Evolutionary conservation across 2,888 invertebrate species (phyloP).

Genomic region (Elmis aenea): DNA sequence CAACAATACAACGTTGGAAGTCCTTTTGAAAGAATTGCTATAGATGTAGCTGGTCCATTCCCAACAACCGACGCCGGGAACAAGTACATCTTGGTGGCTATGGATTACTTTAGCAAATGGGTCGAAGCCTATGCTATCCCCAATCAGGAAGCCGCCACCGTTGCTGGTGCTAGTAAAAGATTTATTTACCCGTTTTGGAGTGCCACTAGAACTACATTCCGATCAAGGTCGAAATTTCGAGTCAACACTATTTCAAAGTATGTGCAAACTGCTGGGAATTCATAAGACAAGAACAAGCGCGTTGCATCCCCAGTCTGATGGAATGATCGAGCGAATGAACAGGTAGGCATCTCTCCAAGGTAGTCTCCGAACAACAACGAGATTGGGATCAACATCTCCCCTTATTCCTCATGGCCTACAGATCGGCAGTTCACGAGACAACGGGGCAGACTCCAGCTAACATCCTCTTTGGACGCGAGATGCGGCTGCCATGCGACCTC

Average conservation of each 20-base stretch:
- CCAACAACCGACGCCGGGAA: slow-evolving; percentile 21
- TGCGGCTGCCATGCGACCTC: too few species aligned
- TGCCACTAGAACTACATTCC: slow-evolving; percentile 21
- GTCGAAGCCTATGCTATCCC: too few species aligned
- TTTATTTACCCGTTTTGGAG: slow-evolving; percentile 21
- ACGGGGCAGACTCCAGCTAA: too few species aligned
- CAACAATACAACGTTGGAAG: too few species aligned
- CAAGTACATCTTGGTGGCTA: slow-evolving; percentile 24
- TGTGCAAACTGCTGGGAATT: slow-evolving; percentile 23
- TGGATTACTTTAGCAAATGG: too few species aligned
- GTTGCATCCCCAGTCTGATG: too few species aligned
- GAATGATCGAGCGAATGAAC: too few species aligned
- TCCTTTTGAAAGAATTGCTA: slow-evolving; percentile 20
- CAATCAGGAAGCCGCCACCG: slow-evolving; percentile 31
- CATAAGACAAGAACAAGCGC: slow-evolving; percentile 27
- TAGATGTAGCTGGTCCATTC: too few species aligned
- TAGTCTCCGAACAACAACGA: slow-evolving; percentile 3
- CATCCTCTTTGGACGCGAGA: too few species aligned
- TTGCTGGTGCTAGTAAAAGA: slow-evolving; percentile 25
- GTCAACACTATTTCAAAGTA: slow-evolving; percentile 25
- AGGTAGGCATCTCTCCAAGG: too few species aligned
- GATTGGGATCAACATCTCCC: slow-evolving; percentile 10
- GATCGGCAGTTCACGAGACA: slow-evolving; percentile 5
- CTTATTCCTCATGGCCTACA: slow-evolving; percentile 13
- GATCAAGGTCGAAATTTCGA: slow-evolving; percentile 33